Percentiles rank a stretch among this genome's conserved stretches.
Conservation (phyloP, 2,797 vertebrate genomes). For the Cirrhinus molitorella region DNA sequence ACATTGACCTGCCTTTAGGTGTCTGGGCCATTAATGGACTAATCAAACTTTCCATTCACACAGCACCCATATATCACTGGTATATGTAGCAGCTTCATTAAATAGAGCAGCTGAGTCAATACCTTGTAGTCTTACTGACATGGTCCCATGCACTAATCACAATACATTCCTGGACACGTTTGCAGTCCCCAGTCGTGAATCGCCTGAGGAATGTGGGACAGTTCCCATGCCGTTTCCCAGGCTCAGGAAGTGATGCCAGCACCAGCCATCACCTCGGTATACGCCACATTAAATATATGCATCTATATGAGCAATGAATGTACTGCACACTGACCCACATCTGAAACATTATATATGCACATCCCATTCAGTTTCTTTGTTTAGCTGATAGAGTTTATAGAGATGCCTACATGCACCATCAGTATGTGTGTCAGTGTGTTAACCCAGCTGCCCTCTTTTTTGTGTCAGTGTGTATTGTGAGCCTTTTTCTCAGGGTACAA, state of each 20-base stretch:
- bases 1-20: conserved; percentile 38
- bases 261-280: conserved; percentile 1
- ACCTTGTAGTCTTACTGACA: conserved; percentile 17
- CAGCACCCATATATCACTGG: conserved; percentile 38
- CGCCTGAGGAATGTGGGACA: conserved; percentile 66
- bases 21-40: conserved; percentile 44
- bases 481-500: conserved; percentile 63
- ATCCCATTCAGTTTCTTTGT: conserved; percentile 28
- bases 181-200: conserved; percentile 37
- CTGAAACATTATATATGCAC: conserved; percentile 40
- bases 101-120: conserved; percentile 28
- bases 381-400: background rate
- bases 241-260: conserved; percentile 29
- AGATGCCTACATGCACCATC: conserved; percentile 16
- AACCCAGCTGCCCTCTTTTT: conserved; percentile 58
- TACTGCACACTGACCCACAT: conserved; percentile 29
- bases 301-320: conserved; percentile 1
- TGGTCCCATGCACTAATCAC: conserved; percentile 29
- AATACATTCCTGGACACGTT: conserved; percentile 24
- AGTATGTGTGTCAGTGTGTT: conserved; percentile 58
- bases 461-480: conserved; percentile 71
- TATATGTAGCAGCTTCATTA: conserved; percentile 36
- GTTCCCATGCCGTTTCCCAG: conserved; percentile 59
- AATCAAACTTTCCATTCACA: conserved; percentile 59
- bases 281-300: conserved; percentile 14